Conservation (phyloP, 2,113 vertebrate genomes). For the Prolemur simus region DNA sequence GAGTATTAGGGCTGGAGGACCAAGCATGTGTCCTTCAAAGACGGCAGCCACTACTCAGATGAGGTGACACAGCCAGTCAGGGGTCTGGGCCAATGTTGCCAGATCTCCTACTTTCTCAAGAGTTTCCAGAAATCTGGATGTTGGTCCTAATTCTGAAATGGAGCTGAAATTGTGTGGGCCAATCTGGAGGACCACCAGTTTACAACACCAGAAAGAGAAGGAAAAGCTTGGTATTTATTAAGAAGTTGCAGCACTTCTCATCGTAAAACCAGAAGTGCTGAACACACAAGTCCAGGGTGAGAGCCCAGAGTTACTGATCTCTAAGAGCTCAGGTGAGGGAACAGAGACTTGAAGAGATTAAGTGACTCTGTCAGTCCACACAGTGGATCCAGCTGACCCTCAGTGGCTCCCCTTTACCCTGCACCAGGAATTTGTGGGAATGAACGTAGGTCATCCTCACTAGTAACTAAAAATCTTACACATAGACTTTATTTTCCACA, state of each 20-base stretch:
- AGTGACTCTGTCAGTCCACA: background rate
- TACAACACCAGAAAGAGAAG: background rate
- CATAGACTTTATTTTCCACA: background rate
- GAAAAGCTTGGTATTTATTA: background rate
- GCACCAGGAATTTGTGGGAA: too few species aligned
- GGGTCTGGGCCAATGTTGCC: background rate
- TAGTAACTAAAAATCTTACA: background rate
- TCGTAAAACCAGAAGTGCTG: background rate
- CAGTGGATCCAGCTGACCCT: background rate
- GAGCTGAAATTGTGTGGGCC: background rate
- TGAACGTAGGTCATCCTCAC: background rate
- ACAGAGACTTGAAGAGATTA: background rate
- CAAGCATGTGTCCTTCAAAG: background rate
- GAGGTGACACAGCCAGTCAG: background rate
- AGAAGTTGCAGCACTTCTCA: background rate
- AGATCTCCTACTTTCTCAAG: background rate
- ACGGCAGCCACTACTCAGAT: background rate
- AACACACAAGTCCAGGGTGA: background rate
- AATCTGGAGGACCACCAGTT: background rate
- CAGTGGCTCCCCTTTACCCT: background rate
- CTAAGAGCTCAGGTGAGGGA: background rate
- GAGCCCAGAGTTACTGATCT: background rate
- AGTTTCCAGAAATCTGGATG: background rate
- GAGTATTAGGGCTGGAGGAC: background rate
- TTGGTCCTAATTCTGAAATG: background rate